phyloP scores from a whole-genome alignment of 2,888 invertebrate genomes.

The Trissolcus japonicus region DNA sequence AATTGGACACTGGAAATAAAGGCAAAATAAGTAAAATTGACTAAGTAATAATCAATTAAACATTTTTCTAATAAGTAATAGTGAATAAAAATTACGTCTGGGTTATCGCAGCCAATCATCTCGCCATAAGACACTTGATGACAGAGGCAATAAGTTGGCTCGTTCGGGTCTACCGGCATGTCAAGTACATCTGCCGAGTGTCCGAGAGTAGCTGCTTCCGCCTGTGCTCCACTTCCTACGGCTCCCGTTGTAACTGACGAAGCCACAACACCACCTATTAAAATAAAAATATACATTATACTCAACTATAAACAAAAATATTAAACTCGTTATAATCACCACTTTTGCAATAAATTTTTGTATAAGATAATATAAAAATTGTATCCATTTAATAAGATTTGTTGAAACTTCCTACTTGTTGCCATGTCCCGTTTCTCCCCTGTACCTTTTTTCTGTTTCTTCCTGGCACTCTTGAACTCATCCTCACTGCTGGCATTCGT shows the following conservation, averaged over 20 bases:
- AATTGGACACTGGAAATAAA: constrained; percentile 82
- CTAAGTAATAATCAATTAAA: too few species aligned
- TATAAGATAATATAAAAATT: too few species aligned
- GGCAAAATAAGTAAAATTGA: too few species aligned
- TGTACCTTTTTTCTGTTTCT: constrained; percentile 80
- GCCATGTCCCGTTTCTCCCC: too few species aligned
- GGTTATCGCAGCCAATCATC: constrained; percentile 98
- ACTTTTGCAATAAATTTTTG: too few species aligned
- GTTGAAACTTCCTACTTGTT: too few species aligned
- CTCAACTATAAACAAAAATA: too few species aligned
- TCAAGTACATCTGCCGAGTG: constrained; percentile 93
- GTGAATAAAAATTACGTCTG: constrained; percentile 80
- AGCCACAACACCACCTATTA: constrained; percentile 66
- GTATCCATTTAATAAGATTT: too few species aligned
- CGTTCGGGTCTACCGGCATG: constrained; percentile 97
- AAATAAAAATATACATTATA: constrained; percentile 3
- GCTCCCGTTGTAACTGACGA: constrained; percentile 71
- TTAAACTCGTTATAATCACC: too few species aligned
- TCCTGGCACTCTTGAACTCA: constrained; percentile 76
- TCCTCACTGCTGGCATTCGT: constrained; percentile 73
- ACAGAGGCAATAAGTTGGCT: constrained; percentile 98
- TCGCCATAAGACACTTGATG: constrained; percentile 98
- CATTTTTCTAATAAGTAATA: too few species aligned
- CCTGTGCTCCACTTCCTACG: constrained; percentile 72
- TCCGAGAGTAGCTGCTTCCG: constrained; percentile 76